Conservation (phyloP, 2,113 vertebrate species). For the Pontoporia blainvillei region DNA sequence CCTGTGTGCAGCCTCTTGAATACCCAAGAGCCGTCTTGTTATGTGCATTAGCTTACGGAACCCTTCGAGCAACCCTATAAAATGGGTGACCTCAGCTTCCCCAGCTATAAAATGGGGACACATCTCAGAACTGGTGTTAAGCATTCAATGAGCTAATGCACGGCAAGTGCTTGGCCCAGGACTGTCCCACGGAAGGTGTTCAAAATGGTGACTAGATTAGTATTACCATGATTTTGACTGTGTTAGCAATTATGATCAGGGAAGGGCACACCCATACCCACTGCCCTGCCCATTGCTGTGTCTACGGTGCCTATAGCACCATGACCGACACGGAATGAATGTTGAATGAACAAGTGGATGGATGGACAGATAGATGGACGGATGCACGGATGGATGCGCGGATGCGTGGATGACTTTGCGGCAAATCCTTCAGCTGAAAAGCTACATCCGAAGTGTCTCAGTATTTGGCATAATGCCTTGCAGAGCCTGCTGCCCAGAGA, state of each 20-base stretch:
- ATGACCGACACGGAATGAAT: background rate
- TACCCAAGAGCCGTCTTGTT: background rate
- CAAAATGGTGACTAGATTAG: too few species aligned
- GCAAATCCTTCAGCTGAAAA: background rate
- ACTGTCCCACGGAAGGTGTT: background rate
- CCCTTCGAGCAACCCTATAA: background rate
- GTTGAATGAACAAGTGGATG: background rate
- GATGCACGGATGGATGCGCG: background rate
- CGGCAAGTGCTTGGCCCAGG: background rate
- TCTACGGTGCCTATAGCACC: background rate
- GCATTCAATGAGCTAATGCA: background rate
- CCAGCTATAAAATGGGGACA: background rate
- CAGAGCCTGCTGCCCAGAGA: background rate
- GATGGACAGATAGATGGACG: background rate
- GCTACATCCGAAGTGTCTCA: background rate
- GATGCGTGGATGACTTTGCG: background rate
- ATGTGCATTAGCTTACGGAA: background rate
- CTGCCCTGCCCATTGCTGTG: background rate
- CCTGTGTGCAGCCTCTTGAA: background rate
- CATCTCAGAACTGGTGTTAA: rapidly evolving
- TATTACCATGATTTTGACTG: rapidly evolving
- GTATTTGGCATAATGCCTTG: background rate
- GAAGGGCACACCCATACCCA: background rate
- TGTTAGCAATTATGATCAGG: rapidly evolving
- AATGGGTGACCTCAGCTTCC: background rate